These are phyloP conservation scores for Actinemys pallida DNA, from an alignment of 2,113 vertebrate species.

Conservation along the genomic window DNA sequence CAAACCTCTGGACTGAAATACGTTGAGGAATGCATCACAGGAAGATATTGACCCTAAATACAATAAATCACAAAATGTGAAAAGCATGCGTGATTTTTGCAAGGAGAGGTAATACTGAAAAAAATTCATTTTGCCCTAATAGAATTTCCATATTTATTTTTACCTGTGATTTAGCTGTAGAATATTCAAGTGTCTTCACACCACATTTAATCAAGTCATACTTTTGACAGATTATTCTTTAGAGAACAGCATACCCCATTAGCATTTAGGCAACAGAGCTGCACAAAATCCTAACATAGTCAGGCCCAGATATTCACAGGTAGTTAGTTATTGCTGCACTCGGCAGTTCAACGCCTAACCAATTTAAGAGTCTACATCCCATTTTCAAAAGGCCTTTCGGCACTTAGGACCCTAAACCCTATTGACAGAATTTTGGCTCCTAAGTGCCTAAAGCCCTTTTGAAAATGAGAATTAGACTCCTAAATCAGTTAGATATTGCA, in stretches of 20 bases:
- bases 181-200: fast-evolving
- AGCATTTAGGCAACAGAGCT: background rate
- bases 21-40: slow-evolving; percentile 97
- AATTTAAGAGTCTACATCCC: background rate
- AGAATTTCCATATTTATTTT: background rate
- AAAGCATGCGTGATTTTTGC: background rate
- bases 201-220: background rate
- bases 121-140: background rate
- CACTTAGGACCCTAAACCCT: background rate
- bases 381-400: background rate
- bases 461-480: background rate
- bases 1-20: slow-evolving; percentile 93
- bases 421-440: background rate
- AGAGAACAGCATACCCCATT: background rate
- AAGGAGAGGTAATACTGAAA: background rate
- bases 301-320: background rate
- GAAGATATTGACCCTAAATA: slow-evolving; percentile 95
- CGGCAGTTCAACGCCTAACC: background rate
- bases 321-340: background rate
- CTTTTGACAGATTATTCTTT: background rate
- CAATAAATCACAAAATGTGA: background rate
- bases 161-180: background rate
- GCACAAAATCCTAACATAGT: background rate
- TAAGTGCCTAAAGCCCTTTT: background rate
- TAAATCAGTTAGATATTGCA: background rate